Base-by-base conservation (phyloP, 2,113 vertebrate species). In the Phylloscopus trochiloides region DNA sequence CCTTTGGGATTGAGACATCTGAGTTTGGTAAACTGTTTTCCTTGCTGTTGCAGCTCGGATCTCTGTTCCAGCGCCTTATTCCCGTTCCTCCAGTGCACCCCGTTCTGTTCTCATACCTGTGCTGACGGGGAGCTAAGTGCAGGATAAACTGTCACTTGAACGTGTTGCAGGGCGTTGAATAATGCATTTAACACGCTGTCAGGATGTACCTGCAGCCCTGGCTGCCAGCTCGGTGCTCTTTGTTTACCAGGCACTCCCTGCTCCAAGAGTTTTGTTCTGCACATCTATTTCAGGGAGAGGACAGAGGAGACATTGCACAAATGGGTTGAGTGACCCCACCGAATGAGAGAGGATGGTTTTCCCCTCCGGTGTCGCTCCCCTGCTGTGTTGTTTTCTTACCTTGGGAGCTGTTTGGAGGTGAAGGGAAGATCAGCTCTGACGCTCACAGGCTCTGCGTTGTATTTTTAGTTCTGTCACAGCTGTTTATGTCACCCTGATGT, bases 131-230 rank as follows among this genome's bases (percentile, higher is more conserved):
- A 90, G 86, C 89, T 71, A 70, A 95, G 68, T 50, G 54, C 78
- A 36, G 61, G 14, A 7, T 32, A 54, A 92, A 88, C 67, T 63
- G 91, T 93, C 84, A 59, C 80, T 90, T 81, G 21, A 54, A 29
- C 83, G 5, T 0, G 63, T 63, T 70, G 90, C 51, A 57, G 65
- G 3, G 66, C 36, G 52, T 17, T 94, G 95, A 95, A 96, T 92
- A 97, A 97, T 96, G 94, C 83, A 90, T 94, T 84, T 48, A 73
- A 90, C 93, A 81, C 1, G 6, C 59, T 84, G 81, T 84, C 25
- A 47, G 1, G 58, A 15, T 78, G 92, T 75, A 58, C 92, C 83
- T 80, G 34, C 71, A 80, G 61, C 66, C 9, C 1, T 12, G 38
- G 5, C 48, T 34, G 68, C 82, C 38, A 52, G 13, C 7, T 26